Conservation (phyloP, 2,113 vertebrate genomes). For the Scartelaos histophorus region DNA sequence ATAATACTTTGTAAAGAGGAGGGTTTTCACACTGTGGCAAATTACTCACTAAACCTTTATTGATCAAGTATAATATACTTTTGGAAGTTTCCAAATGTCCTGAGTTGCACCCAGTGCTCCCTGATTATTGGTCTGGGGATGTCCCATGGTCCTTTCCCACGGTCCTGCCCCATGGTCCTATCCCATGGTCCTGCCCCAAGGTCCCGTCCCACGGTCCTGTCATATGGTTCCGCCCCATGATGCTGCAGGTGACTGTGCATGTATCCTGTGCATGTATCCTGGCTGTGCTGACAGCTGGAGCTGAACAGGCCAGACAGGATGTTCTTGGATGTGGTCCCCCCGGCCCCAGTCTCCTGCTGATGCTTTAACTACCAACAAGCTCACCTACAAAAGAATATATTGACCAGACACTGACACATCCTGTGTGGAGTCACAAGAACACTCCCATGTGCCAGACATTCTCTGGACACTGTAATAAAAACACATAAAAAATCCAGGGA, state of each 20-base stretch:
- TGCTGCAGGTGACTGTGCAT: constrained; percentile 32
- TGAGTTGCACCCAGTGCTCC: neutral
- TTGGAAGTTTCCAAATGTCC: neutral
- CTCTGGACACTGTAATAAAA: neutral
- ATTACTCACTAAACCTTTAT: neutral
- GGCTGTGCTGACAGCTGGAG: constrained; percentile 51
- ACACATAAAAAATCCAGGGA: neutral
- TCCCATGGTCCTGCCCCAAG: too few species aligned
- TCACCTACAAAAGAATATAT: constrained; percentile 33
- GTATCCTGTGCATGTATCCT: constrained; percentile 47
- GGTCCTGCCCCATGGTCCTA: too few species aligned
- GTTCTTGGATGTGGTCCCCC: constrained; percentile 52
- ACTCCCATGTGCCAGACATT: neutral
- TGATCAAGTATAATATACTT: neutral
- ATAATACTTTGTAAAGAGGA: neutral
- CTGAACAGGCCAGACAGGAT: constrained; percentile 54
- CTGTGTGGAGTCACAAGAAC: constrained; percentile 6
- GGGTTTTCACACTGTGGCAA: neutral
- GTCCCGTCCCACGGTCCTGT: too few species aligned
- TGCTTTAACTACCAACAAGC: constrained; percentile 49
- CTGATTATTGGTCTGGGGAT: constrained; percentile 1
- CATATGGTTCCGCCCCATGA: neutral
- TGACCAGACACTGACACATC: constrained; percentile 43
- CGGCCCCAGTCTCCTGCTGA: constrained; percentile 37
- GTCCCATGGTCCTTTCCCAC: constrained; percentile 12